Evolutionary conservation across 1,140 invertebrate species (phyloP).

Genomic region (Euura saliciscinereae): DNA sequence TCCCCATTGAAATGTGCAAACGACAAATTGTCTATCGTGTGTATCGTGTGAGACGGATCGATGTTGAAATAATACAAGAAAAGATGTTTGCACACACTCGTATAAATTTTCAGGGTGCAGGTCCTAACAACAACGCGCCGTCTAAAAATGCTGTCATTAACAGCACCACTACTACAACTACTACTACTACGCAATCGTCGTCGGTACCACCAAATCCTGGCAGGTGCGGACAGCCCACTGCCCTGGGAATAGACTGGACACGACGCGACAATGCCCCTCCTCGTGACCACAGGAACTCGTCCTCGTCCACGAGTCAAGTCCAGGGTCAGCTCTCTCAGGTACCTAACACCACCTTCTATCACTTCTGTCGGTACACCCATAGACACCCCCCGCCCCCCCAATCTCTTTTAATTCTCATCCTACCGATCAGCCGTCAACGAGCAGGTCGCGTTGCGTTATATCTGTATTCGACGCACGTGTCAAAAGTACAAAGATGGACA

Average conservation of each 20-base stretch:
- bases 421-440: neutral
- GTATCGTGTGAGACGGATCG: no score
- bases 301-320: conserved; percentile 40
- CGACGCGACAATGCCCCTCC: conserved; percentile 47
- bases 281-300: conserved; percentile 47
- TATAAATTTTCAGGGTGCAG: conserved; percentile 40
- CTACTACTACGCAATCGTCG: conserved; percentile 36
- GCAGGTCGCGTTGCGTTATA: neutral
- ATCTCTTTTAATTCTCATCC: conserved; percentile 8
- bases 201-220: conserved; percentile 44
- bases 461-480: no score
- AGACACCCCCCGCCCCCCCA: neutral
- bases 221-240: conserved; percentile 50
- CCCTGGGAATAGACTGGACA: conserved; percentile 51
- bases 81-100: conserved; percentile 8
- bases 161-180: conserved; percentile 23
- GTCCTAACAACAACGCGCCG: conserved; percentile 44
- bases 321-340: conserved; percentile 48
- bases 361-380: neutral
- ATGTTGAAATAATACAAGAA: no score
- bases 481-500: no score
- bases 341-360: conserved; percentile 14
- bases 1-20: no score
- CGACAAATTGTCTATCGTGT: no score
- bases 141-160: conserved; percentile 44